These are phyloP conservation scores for Harpagifer antarcticus DNA, from an alignment of 2,797 vertebrate species.

Conservation along the genomic window DNA sequence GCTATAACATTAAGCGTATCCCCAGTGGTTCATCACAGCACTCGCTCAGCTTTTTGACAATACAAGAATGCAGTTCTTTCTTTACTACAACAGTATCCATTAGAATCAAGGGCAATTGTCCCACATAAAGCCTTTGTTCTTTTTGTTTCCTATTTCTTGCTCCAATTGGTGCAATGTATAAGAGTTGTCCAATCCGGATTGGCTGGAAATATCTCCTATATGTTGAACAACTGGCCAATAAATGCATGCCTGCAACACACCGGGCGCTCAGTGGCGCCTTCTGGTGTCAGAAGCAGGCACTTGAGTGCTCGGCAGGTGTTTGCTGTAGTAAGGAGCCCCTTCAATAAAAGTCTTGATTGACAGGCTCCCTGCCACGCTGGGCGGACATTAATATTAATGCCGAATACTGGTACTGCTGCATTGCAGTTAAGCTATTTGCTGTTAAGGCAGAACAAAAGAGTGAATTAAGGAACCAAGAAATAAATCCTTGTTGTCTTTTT, in stretches of 20 bases:
- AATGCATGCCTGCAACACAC: constrained; percentile 24
- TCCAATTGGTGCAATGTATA: constrained; percentile 51
- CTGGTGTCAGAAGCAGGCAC: constrained; percentile 42
- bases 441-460: constrained; percentile 72
- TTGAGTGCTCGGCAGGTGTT: constrained; percentile 55
- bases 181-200: constrained; percentile 50
- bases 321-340: constrained; percentile 51
- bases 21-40: constrained; percentile 49
- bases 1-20: constrained; percentile 59
- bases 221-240: constrained; percentile 50
- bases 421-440: constrained; percentile 82
- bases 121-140: constrained; percentile 59
- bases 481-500: constrained; percentile 45
- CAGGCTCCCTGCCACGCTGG: constrained; percentile 77
- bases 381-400: constrained; percentile 85
- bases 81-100: constrained; percentile 22
- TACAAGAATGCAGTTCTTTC: constrained; percentile 12
- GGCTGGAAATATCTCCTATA: constrained; percentile 54
- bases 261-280: constrained; percentile 51
- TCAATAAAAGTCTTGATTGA: constrained; percentile 73
- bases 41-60: constrained; percentile 40
- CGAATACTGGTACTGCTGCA: constrained; percentile 82
- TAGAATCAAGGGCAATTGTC: constrained; percentile 51
- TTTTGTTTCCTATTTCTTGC: constrained; percentile 36
- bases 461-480: constrained; percentile 63